Evolutionary conservation across 2,113 vertebrate genomes (phyloP).

Genomic region (Chaetura pelagica): DNA sequence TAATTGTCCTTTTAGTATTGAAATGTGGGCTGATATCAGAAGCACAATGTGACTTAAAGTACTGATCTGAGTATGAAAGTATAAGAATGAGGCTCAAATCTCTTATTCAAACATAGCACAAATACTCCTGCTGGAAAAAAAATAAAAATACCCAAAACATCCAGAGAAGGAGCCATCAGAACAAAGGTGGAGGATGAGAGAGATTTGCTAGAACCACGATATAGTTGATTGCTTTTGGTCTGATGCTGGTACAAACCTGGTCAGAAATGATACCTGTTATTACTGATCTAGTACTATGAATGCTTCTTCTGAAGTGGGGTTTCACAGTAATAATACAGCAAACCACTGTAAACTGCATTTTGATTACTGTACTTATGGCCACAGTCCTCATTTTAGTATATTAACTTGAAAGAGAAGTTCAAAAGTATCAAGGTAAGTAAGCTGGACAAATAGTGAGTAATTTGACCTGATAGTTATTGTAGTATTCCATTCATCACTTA

Average conservation of each 20-base stretch:
- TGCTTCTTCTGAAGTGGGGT: background rate
- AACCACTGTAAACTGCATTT: background rate
- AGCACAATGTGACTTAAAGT: fast-evolving
- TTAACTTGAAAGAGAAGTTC: background rate
- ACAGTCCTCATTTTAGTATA: background rate
- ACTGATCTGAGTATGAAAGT: background rate
- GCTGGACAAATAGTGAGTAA: background rate
- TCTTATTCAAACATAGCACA: background rate
- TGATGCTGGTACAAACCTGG: background rate
- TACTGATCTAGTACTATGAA: background rate
- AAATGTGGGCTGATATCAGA: background rate
- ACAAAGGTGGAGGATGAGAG: background rate
- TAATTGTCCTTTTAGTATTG: background rate
- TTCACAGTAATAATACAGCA: background rate
- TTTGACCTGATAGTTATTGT: background rate
- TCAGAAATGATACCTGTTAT: background rate
- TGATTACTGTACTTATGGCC: background rate
- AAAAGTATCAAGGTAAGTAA: background rate
- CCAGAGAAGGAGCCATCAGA: background rate
- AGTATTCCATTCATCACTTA: background rate
- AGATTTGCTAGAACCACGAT: background rate
- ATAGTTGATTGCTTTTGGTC: background rate
- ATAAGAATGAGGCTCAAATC: background rate
- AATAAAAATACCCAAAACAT: too few relatives aligned
- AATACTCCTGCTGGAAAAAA: background rate